Percentiles rank a stretch among this genome's conserved stretches.
Conservation (phyloP, 2,113 vertebrate genomes). For the Microtus montanus region DNA sequence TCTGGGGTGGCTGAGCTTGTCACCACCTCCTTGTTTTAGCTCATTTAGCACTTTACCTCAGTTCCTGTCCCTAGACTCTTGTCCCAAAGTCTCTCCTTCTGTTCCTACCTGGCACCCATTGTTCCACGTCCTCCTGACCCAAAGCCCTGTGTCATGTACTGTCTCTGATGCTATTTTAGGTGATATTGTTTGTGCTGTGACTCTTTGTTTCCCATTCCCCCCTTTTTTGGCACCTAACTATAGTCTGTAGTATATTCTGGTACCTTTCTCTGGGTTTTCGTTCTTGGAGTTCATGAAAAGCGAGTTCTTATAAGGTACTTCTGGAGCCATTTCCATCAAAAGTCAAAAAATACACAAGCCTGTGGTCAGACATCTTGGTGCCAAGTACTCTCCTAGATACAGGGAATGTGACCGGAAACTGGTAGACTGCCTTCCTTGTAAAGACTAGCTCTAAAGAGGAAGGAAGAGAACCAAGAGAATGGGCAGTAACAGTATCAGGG, state of each 20-base stretch:
- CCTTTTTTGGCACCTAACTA: background rate
- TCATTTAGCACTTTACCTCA: background rate
- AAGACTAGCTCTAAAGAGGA: background rate
- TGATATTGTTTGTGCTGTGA: background rate
- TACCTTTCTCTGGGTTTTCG: background rate
- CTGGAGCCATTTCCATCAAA: background rate
- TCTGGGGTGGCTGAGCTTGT: background rate
- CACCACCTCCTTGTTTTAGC: background rate
- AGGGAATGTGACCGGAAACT: background rate
- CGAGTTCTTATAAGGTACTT: background rate
- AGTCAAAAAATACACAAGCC: background rate
- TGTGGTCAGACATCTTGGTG: background rate
- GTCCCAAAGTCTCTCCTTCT: background rate
- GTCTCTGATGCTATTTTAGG: conserved; percentile 47
- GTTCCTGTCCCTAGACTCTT: background rate
- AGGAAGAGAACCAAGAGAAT: background rate
- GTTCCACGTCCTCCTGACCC: background rate
- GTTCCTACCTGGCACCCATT: background rate
- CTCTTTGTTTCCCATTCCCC: background rate
- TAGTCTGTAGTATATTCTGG: conserved; percentile 14
- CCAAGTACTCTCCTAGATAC: background rate
- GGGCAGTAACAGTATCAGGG: background rate
- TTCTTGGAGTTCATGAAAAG: conserved; percentile 4
- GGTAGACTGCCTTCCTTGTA: background rate
- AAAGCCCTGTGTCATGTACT: background rate